Evolutionary conservation across 1,140 invertebrate genomes (phyloP).

Genomic region (Brachionus asplanchnoidis): DNA sequence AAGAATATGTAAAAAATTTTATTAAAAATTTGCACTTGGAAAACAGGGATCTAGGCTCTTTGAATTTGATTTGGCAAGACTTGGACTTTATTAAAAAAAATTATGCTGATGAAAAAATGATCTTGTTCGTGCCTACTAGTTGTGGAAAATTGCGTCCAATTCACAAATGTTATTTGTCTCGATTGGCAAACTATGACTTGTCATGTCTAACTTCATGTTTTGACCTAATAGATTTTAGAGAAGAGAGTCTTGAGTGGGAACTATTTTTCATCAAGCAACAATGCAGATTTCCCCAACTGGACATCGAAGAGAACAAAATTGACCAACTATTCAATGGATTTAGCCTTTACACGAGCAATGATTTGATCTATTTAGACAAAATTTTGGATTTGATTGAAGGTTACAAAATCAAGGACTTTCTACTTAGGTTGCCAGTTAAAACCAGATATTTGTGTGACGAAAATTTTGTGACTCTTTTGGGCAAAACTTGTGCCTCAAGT

Average conservation of each 20-base stretch:
- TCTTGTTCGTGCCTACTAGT: neutral
- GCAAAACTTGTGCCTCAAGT: neutral
- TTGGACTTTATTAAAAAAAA: neutral
- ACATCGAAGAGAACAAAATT: slow-evolving; percentile 2
- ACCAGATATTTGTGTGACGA: neutral
- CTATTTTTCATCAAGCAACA: slow-evolving; percentile 7
- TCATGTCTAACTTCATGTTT: neutral
- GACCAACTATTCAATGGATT: slow-evolving; percentile 9
- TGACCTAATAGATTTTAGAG: neutral
- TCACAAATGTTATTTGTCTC: neutral
- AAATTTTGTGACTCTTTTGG: neutral
- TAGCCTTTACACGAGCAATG: neutral
- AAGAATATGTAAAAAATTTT: neutral
- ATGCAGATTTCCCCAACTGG: neutral
- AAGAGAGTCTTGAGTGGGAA: neutral
- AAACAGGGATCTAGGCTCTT: neutral
- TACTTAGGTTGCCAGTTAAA: slow-evolving; percentile 10
- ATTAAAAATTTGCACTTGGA: slow-evolving; percentile 19
- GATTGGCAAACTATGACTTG: neutral
- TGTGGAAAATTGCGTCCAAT: neutral
- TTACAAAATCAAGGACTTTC: neutral
- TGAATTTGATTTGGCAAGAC: neutral
- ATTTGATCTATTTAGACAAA: neutral
- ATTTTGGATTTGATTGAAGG: neutral
- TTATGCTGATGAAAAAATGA: neutral